phyloP scores from a whole-genome alignment of 2,888 invertebrate species.

The Slavum lentiscoides region DNA sequence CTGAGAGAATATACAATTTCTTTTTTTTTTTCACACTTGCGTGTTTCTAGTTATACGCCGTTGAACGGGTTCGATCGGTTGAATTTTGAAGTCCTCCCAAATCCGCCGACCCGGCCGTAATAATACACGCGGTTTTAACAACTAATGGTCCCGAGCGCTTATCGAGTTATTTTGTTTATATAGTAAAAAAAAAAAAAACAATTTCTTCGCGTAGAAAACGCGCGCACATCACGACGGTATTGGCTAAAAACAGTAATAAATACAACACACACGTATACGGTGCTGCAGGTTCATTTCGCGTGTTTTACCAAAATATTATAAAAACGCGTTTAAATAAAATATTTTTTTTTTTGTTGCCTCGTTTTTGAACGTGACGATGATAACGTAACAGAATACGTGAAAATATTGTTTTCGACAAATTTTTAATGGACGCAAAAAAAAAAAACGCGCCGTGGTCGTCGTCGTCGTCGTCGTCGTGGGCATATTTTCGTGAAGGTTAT shows the following conservation, averaged over 20 bases:
- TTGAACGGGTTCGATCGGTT: not conserved
- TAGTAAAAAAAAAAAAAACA: no score
- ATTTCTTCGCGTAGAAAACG: no score
- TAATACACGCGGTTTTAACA: no score
- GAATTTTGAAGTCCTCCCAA: not conserved
- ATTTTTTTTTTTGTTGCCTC: not conserved
- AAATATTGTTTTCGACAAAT: constrained; percentile 4
- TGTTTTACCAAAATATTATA: not conserved
- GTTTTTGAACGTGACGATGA: not conserved
- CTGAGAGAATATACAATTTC: not conserved
- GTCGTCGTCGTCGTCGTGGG: no score
- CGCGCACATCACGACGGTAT: no score
- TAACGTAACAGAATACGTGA: not conserved
- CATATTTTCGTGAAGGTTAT: constrained; percentile 32
- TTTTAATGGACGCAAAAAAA: constrained; percentile 1
- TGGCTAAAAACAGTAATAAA: no score
- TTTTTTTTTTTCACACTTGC: not conserved
- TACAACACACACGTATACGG: no score
- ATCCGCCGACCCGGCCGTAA: no score
- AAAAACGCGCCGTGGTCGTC: no score
- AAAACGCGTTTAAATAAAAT: not conserved
- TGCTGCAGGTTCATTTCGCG: constrained; percentile 27
- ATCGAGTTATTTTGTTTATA: no score
- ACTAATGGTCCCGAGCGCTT: no score
- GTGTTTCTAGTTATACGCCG: not conserved